phyloP scores from a whole-genome alignment of 2,888 invertebrate species.

The Thecocarcelia acutangulata region DNA sequence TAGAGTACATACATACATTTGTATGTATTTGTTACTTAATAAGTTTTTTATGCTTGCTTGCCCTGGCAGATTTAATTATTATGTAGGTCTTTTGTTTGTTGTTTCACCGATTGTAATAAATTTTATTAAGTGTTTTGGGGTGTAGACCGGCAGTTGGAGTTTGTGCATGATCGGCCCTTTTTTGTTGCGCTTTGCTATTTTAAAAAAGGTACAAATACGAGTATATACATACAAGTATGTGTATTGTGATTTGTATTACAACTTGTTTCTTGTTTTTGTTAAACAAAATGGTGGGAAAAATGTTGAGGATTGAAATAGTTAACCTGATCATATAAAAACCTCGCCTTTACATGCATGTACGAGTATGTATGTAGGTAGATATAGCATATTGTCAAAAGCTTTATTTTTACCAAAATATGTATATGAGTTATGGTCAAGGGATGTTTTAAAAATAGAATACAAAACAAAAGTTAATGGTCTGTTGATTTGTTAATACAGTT shows the following conservation, averaged over 20 bases:
- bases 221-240: no score
- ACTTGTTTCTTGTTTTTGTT: conserved; percentile 30
- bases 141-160: conserved; percentile 52
- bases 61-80: conserved; percentile 41
- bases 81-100: conserved; percentile 1
- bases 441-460: conserved; percentile 50
- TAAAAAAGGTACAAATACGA: no score
- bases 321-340: conserved; percentile 39
- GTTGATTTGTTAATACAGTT: not conserved
- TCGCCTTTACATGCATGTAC: conserved; percentile 38
- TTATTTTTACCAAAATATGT: conserved; percentile 37
- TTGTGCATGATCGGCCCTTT: conserved; percentile 61
- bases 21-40: conserved; percentile 33
- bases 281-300: conserved; percentile 54
- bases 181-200: conserved; percentile 46
- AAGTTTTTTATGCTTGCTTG: conserved; percentile 15
- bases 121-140: conserved; percentile 49
- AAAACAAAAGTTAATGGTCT: conserved; percentile 29
- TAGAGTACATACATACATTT: conserved; percentile 17
- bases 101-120: conserved; percentile 1
- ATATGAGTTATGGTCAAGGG: conserved; percentile 70
- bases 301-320: conserved; percentile 24
- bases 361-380: not conserved
- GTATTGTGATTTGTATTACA: conserved; percentile 17
- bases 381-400: conserved; percentile 23